Evolutionary conservation across 2,797 vertebrate species (phyloP).

Genomic region (Pseudopleuronectes americanus): DNA sequence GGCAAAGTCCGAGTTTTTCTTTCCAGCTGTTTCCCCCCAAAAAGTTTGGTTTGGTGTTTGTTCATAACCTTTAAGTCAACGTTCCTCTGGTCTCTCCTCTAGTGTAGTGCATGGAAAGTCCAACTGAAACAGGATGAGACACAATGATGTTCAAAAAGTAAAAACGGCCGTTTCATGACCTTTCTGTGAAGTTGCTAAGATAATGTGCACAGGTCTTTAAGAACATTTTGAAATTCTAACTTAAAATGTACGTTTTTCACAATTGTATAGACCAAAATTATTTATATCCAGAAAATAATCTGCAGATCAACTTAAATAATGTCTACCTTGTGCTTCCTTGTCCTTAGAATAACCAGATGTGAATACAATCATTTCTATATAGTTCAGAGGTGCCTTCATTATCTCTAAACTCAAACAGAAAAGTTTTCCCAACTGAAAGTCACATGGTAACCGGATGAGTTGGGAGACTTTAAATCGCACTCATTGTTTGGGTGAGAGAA

Average conservation of each 20-base stretch:
- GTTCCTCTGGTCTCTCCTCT: slow-evolving; percentile 22
- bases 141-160: slow-evolving; percentile 1
- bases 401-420: neutral
- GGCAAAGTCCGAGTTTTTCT: slow-evolving; percentile 46
- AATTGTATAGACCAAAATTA: neutral
- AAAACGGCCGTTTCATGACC: neutral
- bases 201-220: too few relatives aligned
- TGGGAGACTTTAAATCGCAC: neutral
- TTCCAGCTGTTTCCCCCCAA: slow-evolving; percentile 36
- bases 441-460: neutral
- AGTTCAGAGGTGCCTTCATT: neutral
- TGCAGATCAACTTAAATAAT: too few relatives aligned
- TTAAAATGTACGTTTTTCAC: neutral
- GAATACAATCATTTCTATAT: neutral
- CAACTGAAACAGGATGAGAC: slow-evolving; percentile 8
- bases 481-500: neutral
- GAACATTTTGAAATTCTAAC: too few relatives aligned
- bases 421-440: neutral
- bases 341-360: neutral
- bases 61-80: slow-evolving; percentile 47
- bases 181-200: too few relatives aligned
- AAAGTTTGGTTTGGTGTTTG: slow-evolving; percentile 57
- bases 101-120: slow-evolving; percentile 8
- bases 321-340: too few relatives aligned
- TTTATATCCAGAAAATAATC: neutral